Percentiles rank a stretch among this genome's conserved stretches.
These are phyloP conservation scores for Agrochola circellaris DNA, from an alignment of 2,888 invertebrate species.

Conservation along the genomic window DNA sequence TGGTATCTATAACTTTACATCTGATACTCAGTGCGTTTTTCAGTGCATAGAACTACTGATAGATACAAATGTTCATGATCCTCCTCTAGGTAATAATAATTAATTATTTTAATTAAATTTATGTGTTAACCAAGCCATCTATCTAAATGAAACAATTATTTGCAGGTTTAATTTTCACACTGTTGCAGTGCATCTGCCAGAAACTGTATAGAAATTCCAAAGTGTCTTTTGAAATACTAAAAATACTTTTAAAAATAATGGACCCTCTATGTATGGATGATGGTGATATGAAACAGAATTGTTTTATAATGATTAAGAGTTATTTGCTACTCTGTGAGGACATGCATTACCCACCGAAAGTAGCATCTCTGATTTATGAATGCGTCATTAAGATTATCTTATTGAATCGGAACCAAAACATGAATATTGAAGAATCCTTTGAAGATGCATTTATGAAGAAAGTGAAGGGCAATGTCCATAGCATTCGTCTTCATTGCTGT, in stretches of 20 bases:
- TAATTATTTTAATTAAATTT: slow-evolving; percentile 14
- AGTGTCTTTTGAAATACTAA: slow-evolving; percentile 78
- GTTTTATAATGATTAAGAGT: slow-evolving; percentile 85
- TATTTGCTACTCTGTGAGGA: slow-evolving; percentile 82
- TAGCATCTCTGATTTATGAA: slow-evolving; percentile 83
- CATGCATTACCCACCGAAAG: slow-evolving; percentile 81
- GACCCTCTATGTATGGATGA: slow-evolving; percentile 78
- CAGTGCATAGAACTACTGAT: slow-evolving; percentile 79
- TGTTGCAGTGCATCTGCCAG: slow-evolving; percentile 84
- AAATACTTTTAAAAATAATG: slow-evolving; percentile 78
- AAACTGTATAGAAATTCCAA: slow-evolving; percentile 81
- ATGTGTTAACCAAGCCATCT: not conserved
- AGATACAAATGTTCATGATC: slow-evolving; percentile 72
- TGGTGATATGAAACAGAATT: slow-evolving; percentile 81
- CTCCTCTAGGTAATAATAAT: slow-evolving; percentile 78
- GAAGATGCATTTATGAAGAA: slow-evolving; percentile 75
- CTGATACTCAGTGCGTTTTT: slow-evolving; percentile 79
- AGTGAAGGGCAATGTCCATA: slow-evolving; percentile 78
- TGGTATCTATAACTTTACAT: slow-evolving; percentile 79
- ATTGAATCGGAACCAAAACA: slow-evolving; percentile 72
- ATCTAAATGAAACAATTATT: slow-evolving; percentile 39
- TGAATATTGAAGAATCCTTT: slow-evolving; percentile 73
- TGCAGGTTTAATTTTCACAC: slow-evolving; percentile 80
- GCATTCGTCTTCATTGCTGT: slow-evolving; percentile 82
- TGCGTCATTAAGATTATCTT: slow-evolving; percentile 82